Base-by-base conservation (phyloP, 2,888 invertebrate genomes). In the Cataglyphis altisquamis region DNA sequence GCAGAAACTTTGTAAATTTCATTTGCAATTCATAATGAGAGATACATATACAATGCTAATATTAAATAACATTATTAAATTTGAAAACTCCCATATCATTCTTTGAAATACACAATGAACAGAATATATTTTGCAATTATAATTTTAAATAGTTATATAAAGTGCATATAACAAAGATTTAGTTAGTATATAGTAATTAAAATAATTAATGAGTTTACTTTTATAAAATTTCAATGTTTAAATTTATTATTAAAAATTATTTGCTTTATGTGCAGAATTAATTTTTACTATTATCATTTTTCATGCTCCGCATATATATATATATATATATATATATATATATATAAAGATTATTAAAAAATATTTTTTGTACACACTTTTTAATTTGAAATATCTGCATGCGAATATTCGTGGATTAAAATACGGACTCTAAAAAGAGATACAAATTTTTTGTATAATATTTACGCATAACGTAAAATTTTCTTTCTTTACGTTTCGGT, bases 221-320 rank as follows among this genome's bases (percentile, higher is more conserved):
- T 52, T 15, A 36, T 25, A 25, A 64, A 48, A 39, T 36, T 18
- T 64, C 12, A 12, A 75, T 18, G 4, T 12, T 57, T 55, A 12
- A 25, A 18, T 5, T 55, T 1, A 12, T 64, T 29, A 77, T 68
- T 57, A 78, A 68, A 68, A 29, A 39, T 29, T 68, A 77, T 68
- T 77, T 68, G 15, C n/a, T 68, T 68, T 25, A 32, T 39, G 29
- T n/a, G 29, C 3, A 32, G 15, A 41, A 57, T 55, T 78, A 57
- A 57, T 29, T n/a, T 68, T 41, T 68, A 18, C 9, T 18, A 39
- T 3, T 18, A 39, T 52, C 0, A 18, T 75, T 66, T 66, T 36
- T 18, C 48, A 36, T 36, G 25, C 21, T 67, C 0, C 12, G 25
- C 1, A 52, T 25, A 15, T 39, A 48, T 15, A 15, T 36, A 15